Percentiles rank a stretch among this genome's conserved stretches.
phyloP scores from a whole-genome alignment of 2,888 invertebrate species.

The Dione vanillae region DNA sequence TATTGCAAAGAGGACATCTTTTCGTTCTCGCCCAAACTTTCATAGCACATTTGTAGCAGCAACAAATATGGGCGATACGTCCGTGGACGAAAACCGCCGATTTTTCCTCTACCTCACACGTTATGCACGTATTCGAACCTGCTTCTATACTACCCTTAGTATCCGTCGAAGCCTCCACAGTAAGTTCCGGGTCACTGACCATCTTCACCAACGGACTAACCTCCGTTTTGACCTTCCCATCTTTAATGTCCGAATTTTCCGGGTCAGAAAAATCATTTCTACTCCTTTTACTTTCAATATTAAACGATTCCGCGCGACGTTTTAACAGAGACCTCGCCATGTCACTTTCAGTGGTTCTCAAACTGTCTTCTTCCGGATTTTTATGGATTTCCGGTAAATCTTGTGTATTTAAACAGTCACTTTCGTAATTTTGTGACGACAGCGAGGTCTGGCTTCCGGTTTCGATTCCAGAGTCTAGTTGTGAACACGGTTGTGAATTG shows the following conservation, averaged over 20 bases:
- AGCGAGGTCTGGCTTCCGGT: constrained; percentile 45
- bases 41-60: constrained; percentile 88
- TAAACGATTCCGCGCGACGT: constrained; percentile 62
- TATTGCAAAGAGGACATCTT: constrained; percentile 88
- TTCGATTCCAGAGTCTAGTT: constrained; percentile 63
- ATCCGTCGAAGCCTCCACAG: constrained; percentile 54
- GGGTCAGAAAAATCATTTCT: constrained; percentile 47
- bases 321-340: constrained; percentile 32
- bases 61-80: constrained; percentile 86
- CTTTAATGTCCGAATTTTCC: neutral
- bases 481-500: constrained; percentile 56
- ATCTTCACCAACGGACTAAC: constrained; percentile 68
- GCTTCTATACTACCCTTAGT: neutral
- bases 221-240: constrained; percentile 36
- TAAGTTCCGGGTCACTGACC: constrained; percentile 73
- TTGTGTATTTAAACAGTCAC: neutral
- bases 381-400: constrained; percentile 45
- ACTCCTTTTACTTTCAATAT: constrained; percentile 59
- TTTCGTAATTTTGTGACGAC: constrained; percentile 7
- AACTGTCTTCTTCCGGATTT: constrained; percentile 59
- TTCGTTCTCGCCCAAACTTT: constrained; percentile 86
- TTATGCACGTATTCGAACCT: constrained; percentile 78
- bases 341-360: constrained; percentile 11
- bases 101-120: constrained; percentile 86
- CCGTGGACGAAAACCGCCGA: constrained; percentile 88